Conservation (phyloP, 2,888 invertebrate genomes). For the Habrosyne pyritoides region DNA sequence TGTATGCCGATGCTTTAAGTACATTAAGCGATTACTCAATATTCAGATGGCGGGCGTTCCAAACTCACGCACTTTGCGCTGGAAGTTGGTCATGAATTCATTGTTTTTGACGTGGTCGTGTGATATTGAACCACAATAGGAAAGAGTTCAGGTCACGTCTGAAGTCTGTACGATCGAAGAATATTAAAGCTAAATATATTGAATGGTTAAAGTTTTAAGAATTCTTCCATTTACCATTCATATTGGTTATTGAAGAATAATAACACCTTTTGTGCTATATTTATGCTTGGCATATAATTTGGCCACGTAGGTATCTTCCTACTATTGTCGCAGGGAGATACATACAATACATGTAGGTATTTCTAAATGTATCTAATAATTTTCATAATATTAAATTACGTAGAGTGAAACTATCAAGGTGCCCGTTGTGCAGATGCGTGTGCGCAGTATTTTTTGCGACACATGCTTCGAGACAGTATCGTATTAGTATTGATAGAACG, state of each 20-base stretch:
- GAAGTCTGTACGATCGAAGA: conserved; percentile 59
- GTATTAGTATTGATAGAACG: conserved; percentile 38
- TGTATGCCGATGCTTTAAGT: conserved; percentile 28
- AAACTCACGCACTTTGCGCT: conserved; percentile 59
- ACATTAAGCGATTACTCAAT: conserved; percentile 59
- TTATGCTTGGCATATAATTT: not conserved
- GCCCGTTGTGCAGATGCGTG: not conserved
- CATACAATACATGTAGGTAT: not conserved
- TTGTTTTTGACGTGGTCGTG: conserved; percentile 76
- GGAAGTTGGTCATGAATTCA: conserved; percentile 78
- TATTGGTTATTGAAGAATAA: not conserved
- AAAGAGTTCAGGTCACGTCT: conserved; percentile 80
- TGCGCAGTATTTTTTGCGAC: not conserved
- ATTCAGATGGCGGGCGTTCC: conserved; percentile 58
- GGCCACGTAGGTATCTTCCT: not conserved
- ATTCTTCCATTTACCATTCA: conserved; percentile 52
- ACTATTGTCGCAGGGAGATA: too few relatives aligned
- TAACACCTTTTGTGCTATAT: not conserved
- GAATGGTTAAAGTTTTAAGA: conserved; percentile 70
- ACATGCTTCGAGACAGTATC: conserved; percentile 28
- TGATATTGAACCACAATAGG: conserved; percentile 77
- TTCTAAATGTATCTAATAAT: not conserved
- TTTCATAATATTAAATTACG: not conserved
- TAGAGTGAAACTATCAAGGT: not conserved
- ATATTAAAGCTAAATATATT: conserved; percentile 69